These are phyloP conservation scores for Typhlichthys subterraneus DNA, from an alignment of 2,797 vertebrate genomes.

Conservation along the genomic window DNA sequence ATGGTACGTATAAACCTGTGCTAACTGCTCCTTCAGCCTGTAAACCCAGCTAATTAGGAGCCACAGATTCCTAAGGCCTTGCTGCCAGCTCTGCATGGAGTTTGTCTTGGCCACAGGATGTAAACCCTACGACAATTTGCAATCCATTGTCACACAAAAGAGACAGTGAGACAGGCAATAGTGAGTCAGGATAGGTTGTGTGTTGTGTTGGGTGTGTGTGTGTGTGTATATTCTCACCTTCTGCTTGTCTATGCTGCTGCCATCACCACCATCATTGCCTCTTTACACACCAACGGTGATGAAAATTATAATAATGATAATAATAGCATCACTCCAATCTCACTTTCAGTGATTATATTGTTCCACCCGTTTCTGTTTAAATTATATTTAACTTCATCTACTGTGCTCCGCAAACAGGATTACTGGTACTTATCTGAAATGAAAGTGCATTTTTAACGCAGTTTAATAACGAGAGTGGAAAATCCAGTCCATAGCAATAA, in stretches of 20 bases:
- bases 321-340: slow-evolving; percentile 82
- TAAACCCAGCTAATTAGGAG: slow-evolving; percentile 75
- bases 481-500: slow-evolving; percentile 81
- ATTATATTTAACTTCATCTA: slow-evolving; percentile 85
- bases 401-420: slow-evolving; percentile 81
- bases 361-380: slow-evolving; percentile 79
- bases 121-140: slow-evolving; percentile 54
- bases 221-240: slow-evolving; percentile 54
- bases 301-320: slow-evolving; percentile 72
- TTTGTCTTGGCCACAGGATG: slow-evolving; percentile 60
- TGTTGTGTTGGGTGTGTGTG: slow-evolving; percentile 17
- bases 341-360: slow-evolving; percentile 83
- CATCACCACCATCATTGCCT: slow-evolving; percentile 35
- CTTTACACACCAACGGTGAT: slow-evolving; percentile 46
- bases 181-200: slow-evolving; percentile 48
- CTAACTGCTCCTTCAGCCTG: slow-evolving; percentile 57
- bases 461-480: slow-evolving; percentile 84
- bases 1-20: slow-evolving; percentile 45
- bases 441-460: slow-evolving; percentile 84
- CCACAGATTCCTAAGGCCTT: slow-evolving; percentile 44
- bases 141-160: slow-evolving; percentile 56
- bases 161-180: slow-evolving; percentile 51
- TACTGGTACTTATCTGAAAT: slow-evolving; percentile 84
- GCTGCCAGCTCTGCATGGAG: slow-evolving; percentile 52
- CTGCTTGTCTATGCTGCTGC: slow-evolving; percentile 41